phyloP scores from a whole-genome alignment of 2,888 invertebrate species.

The Syritta pipiens region DNA sequence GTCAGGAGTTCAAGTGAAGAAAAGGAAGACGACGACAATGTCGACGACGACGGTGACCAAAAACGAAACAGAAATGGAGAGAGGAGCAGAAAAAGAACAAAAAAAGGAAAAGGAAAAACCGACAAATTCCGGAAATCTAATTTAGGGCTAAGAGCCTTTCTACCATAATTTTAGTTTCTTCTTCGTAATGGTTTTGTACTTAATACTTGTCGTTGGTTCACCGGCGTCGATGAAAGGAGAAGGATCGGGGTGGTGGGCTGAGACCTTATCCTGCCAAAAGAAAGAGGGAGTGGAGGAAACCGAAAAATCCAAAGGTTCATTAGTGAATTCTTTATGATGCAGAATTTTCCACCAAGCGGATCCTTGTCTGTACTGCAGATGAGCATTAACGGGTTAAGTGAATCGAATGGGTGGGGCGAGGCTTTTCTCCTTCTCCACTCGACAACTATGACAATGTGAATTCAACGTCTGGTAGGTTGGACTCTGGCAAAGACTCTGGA shows the following conservation, averaged over 20 bases:
- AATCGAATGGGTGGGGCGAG: background rate
- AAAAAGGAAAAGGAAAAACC: slow-evolving; percentile 24
- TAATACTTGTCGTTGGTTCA: slow-evolving; percentile 36
- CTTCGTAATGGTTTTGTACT: slow-evolving; percentile 60
- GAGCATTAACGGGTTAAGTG: slow-evolving; percentile 10
- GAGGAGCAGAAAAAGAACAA: slow-evolving; percentile 9
- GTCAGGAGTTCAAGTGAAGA: slow-evolving; percentile 39
- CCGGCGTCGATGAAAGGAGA: background rate
- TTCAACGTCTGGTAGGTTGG: slow-evolving; percentile 3
- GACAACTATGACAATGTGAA: background rate
- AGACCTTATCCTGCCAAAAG: too few species aligned
- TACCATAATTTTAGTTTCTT: slow-evolving; percentile 68
- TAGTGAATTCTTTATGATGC: slow-evolving; percentile 40
- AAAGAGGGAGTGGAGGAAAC: background rate
- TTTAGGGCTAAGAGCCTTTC: slow-evolving; percentile 70
- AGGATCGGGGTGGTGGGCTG: background rate
- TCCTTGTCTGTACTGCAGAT: slow-evolving; percentile 6
- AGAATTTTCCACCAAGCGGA: slow-evolving; percentile 28
- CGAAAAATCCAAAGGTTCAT: slow-evolving; percentile 33
- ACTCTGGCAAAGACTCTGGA: background rate
- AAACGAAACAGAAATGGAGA: slow-evolving; percentile 26
- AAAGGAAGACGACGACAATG: slow-evolving; percentile 26
- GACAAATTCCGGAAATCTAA: slow-evolving; percentile 69
- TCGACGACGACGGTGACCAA: background rate
- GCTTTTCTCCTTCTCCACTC: background rate